Evolutionary conservation across 2,888 invertebrate genomes (phyloP).

Genomic region (Spodoptera exigua): DNA sequence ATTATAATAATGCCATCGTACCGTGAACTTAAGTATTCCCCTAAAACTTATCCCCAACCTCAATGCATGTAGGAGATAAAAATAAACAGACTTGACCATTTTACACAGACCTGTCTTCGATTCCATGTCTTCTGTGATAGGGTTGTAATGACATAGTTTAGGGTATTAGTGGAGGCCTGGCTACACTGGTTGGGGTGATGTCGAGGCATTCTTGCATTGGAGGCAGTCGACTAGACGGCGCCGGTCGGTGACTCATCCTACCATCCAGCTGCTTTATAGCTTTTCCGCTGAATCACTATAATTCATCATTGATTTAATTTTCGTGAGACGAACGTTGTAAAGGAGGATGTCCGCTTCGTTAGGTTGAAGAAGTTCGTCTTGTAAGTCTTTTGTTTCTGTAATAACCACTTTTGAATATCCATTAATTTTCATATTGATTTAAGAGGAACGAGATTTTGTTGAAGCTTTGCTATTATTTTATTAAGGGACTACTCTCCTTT

Average conservation of each 20-base stretch:
- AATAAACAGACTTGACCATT: constrained; percentile 60
- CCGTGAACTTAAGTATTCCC: constrained; percentile 52
- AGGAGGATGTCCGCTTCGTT: constrained; percentile 42
- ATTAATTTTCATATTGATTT: constrained; percentile 37
- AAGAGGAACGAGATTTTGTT: not conserved
- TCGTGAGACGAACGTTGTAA: constrained; percentile 52
- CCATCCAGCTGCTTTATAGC: constrained; percentile 72
- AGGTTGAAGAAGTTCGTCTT: constrained; percentile 36
- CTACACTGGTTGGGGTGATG: constrained; percentile 58
- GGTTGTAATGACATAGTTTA: constrained; percentile 31
- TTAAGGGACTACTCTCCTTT: no score
- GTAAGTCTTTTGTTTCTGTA: constrained; percentile 24
- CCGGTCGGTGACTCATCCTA: constrained; percentile 68
- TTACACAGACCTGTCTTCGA: constrained; percentile 48
- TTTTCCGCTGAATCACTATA: constrained; percentile 71
- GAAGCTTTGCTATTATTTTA: no score
- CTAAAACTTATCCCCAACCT: constrained; percentile 60
- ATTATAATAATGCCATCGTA: constrained; percentile 52
- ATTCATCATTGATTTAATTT: constrained; percentile 68
- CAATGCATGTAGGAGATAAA: constrained; percentile 62
- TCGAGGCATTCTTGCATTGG: constrained; percentile 62
- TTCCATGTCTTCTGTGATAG: constrained; percentile 33
- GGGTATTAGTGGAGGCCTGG: constrained; percentile 51
- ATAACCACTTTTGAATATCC: constrained; percentile 25
- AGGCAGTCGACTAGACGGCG: constrained; percentile 74